Conservation (phyloP, 2,888 invertebrate species). For the Rhamphomyia laevipes region DNA sequence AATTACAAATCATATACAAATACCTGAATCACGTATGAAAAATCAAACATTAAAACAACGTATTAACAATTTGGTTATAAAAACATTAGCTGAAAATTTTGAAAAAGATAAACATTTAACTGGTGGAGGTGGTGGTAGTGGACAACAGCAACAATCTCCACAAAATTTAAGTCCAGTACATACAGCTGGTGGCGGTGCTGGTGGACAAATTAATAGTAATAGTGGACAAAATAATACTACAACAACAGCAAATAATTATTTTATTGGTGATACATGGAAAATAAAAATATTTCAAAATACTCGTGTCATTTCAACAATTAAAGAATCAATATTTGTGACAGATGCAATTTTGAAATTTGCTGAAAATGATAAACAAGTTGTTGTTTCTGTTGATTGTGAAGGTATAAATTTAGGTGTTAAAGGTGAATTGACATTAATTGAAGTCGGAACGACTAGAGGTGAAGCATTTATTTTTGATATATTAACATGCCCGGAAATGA, state of each 20-base stretch:
- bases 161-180: conserved; percentile 27
- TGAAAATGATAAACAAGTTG: conserved; percentile 41
- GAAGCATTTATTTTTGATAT: conserved; percentile 82
- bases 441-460: conserved; percentile 70
- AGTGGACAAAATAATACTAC: conserved; percentile 33
- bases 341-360: conserved; percentile 55
- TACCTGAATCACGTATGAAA: conserved; percentile 18
- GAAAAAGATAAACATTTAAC: conserved; percentile 37
- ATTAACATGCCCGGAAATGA: conserved; percentile 68
- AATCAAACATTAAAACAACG: conserved; percentile 78
- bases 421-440: conserved; percentile 77
- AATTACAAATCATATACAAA: neutral
- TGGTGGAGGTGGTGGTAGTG: conserved; percentile 15
- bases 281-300: conserved; percentile 70
- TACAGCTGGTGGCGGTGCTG: conserved; percentile 9
- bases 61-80: conserved; percentile 77
- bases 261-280: conserved; percentile 65
- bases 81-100: conserved; percentile 79
- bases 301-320: conserved; percentile 64
- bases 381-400: conserved; percentile 83
- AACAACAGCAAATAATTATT: conserved; percentile 37
- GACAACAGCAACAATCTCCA: conserved; percentile 20
- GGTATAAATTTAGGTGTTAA: conserved; percentile 84
- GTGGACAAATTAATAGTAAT: neutral
- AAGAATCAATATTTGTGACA: conserved; percentile 65